Base-by-base conservation (phyloP, 2,888 invertebrate genomes). In the Theretra japonica region DNA sequence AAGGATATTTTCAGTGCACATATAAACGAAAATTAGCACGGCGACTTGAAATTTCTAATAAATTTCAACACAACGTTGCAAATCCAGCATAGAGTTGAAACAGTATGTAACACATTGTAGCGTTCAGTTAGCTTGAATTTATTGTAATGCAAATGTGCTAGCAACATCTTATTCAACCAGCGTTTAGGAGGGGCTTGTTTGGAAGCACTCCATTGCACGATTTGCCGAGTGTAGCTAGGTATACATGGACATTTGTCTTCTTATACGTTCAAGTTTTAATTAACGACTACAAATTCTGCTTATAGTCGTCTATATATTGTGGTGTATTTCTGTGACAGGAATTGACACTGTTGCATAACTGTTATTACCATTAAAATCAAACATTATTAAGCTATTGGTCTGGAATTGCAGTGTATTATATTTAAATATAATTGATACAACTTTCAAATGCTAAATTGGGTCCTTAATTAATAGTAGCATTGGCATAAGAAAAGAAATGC, bases 91-190 rank as follows among this genome's bases (percentile, higher is more conserved):
- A 11, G 23, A 70, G 17, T 58, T 58, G 33, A 69, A 70, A 70
- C 58, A 58, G 41, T 70, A 70, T 48, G 69, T 58, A 58, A 70
- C 69, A 53, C n/a, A 48, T 17, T 65, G 48, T 65, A 65, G 58
- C 58, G 15, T 17, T 17, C 21, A 70, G 57, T 70, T 70, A 23
- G 65, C 23, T 23, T 62, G 41, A 41, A 41, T 58, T 70, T 58
- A 58, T 70, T 70, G 33, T 33, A 33, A 70, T 70, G 69, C 58
- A 70, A 70, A 70, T 70, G 56, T 70, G 33, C 58, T 57, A 57
- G 57, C 33, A 69, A 69, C 57, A 57, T 68, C 53, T 68, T 69
- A 69, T 56, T 56, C 33, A 69, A 69, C n/a, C 6, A 62, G 28
- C 8, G 4, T 7, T 56, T 69, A 57, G 56, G 69, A 33, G 69